These are phyloP conservation scores for Coregonus suidteri DNA, from an alignment of 2,797 vertebrate species.

Conservation along the genomic window DNA sequence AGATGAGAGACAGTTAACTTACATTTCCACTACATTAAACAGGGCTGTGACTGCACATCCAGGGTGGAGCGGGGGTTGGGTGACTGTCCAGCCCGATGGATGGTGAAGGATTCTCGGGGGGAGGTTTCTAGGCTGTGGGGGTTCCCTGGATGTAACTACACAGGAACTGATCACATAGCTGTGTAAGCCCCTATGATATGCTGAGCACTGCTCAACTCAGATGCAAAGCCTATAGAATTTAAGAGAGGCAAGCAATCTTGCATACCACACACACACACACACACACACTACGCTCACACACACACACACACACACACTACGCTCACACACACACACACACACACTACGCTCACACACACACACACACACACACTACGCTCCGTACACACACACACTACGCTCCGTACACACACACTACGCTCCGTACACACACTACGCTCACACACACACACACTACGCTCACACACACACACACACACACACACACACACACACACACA, in stretches of 20 bases:
- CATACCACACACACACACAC: neutral
- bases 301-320: too few relatives aligned
- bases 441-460: too few relatives aligned
- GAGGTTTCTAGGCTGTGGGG: neutral
- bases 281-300: neutral
- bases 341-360: too few relatives aligned
- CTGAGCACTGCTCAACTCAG: neutral
- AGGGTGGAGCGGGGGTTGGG: too few relatives aligned
- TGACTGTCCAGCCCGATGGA: neutral
- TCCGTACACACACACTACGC: too few relatives aligned
- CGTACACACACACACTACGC: too few relatives aligned
- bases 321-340: too few relatives aligned
- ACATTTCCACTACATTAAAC: conserved; percentile 73
- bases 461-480: too few relatives aligned
- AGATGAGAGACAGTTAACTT: conserved; percentile 58
- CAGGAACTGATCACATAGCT: neutral
- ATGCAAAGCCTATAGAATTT: neutral
- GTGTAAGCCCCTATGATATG: neutral
- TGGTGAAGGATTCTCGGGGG: neutral
- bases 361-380: too few relatives aligned
- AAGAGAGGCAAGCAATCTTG: neutral
- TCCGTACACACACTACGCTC: too few relatives aligned
- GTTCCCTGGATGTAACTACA: neutral
- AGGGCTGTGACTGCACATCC: conserved; percentile 48
- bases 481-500: too few relatives aligned